Evolutionary conservation across 2,797 vertebrate genomes (phyloP), one percentile per base, ranked within the genome.

Genomic region (Poeciliopsis turneri): DNA sequence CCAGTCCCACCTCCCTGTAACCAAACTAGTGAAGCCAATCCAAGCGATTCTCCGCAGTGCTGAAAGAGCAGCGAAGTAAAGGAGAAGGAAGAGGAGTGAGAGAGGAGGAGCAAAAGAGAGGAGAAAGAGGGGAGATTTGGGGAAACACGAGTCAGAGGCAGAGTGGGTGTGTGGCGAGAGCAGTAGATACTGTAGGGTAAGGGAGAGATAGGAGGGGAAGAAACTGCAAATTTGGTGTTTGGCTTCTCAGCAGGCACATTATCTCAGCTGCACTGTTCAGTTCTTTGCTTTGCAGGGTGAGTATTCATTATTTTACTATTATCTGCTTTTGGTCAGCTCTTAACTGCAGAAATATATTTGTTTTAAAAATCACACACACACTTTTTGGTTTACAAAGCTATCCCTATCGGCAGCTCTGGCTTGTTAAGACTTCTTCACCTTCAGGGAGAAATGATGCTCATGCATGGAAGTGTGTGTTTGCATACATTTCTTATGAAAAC

Each of bases 11-110:
- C 87, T 86, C 91, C 90, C 84, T 72, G 2, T 72, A 74, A 74
- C 87, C 86, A 91, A 91, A 93, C 90, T 92, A 87, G 90, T 80
- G 79, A 82, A 91, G 82, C 88, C 82, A 93, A 94, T 94, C 92
- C 88, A 91, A 86, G 59, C 82, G 87, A 92, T 93, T 93, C 93
- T 95, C 94, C 92, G 95, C 95, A 95, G 91, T 95, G 94, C 94
- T 91, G 92, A 90, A 89, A 85, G 86, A 92, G 88, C 88, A 77
- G 91, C 30, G 88, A 84, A 92, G 89, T 80, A 80, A 84, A 86
- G 76, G 43, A 82, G 75, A 64, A 80, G 81, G 74, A 75, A 71
- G 71, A 76, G 78, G 66, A 84, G 80, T 69, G 81, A 79, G 11
- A 53, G 82, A 78, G 77, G 75, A 77, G 72, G 74, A 87, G 80